Percentiles rank a stretch among this genome's conserved stretches.
Conservation (phyloP, 2,888 invertebrate genomes). For the Drosophila diplacantha region DNA sequence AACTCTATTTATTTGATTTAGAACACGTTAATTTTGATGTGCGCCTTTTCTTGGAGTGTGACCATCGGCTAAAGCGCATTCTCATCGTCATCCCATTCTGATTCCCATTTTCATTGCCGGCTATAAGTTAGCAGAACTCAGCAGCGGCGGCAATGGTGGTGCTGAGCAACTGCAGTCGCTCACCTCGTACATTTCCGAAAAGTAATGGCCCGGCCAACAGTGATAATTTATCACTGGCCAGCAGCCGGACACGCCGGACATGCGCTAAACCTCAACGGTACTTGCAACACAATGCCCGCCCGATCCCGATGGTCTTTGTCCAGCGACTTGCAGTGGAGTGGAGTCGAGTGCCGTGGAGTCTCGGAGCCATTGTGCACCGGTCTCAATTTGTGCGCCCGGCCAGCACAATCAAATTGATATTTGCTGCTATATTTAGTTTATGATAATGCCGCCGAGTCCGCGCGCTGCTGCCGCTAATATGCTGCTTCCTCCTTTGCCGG, state of each 20-base stretch:
- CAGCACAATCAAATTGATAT: slow-evolving; percentile 70
- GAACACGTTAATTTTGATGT: not conserved
- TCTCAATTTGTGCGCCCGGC: slow-evolving; percentile 55
- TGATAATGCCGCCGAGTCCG: slow-evolving; percentile 64
- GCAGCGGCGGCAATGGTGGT: slow-evolving; percentile 48
- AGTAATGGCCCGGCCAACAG: slow-evolving; percentile 68
- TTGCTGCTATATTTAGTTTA: slow-evolving; percentile 73
- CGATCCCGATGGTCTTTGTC: slow-evolving; percentile 13
- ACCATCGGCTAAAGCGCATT: slow-evolving; percentile 59
- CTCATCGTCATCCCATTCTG: slow-evolving; percentile 55
- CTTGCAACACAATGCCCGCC: slow-evolving; percentile 57
- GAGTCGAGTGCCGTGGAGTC: slow-evolving; percentile 8
- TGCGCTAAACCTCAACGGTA: slow-evolving; percentile 53
- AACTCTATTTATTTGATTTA: slow-evolving; percentile 5
- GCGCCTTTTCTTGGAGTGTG: slow-evolving; percentile 4
- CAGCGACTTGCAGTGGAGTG: slow-evolving; percentile 4
- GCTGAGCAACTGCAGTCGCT: slow-evolving; percentile 44
- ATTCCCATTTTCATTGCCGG: slow-evolving; percentile 48
- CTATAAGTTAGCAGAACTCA: slow-evolving; percentile 60
- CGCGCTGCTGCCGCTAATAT: slow-evolving; percentile 47
- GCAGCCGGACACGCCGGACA: slow-evolving; percentile 66
- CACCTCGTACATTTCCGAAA: slow-evolving; percentile 70
- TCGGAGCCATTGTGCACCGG: slow-evolving; percentile 34
- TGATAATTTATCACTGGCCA: slow-evolving; percentile 74
- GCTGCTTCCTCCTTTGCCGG: slow-evolving; percentile 53